Conservation (phyloP, 2,797 vertebrate genomes). For the Xyrichtys novacula region DNA sequence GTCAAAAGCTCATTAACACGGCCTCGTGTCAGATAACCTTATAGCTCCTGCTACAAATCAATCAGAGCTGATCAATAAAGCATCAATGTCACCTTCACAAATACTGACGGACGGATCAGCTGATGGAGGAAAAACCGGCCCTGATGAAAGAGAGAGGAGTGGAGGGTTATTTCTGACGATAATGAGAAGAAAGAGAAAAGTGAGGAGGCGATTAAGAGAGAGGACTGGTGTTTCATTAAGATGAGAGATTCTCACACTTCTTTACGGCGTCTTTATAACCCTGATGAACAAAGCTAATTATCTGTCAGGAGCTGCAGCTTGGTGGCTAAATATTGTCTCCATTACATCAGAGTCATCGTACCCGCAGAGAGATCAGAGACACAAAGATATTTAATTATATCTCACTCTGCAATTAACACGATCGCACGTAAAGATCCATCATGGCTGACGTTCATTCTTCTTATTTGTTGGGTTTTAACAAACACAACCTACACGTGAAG, state of each 20-base stretch:
- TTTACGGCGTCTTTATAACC: slow-evolving; percentile 38
- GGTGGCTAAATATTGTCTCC: slow-evolving; percentile 49
- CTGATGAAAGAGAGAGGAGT: neutral
- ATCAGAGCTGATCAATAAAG: slow-evolving; percentile 32
- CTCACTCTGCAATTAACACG: neutral
- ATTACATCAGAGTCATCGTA: slow-evolving; percentile 14
- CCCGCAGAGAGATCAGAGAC: neutral
- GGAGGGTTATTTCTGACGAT: neutral
- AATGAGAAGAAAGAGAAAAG: slow-evolving; percentile 13
- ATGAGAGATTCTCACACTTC: slow-evolving; percentile 30
- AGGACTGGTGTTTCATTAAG: slow-evolving; percentile 35
- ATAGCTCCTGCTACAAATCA: slow-evolving; percentile 27
- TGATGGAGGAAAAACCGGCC: neutral
- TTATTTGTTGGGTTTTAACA: neutral
- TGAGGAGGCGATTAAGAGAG: slow-evolving; percentile 14
- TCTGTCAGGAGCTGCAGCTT: slow-evolving; percentile 39
- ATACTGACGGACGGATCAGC: neutral
- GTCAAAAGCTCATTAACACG: slow-evolving; percentile 21
- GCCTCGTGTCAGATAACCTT: slow-evolving; percentile 8
- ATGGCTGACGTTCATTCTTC: too few species aligned
- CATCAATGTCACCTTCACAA: slow-evolving; percentile 20
- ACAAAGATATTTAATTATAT: slow-evolving; percentile 11
- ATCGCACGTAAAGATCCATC: neutral
- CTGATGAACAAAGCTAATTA: slow-evolving; percentile 55
- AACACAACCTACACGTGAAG: too few species aligned